Base-by-base conservation (phyloP, 1,140 invertebrate species). In the Drosophila baimaii region DNA sequence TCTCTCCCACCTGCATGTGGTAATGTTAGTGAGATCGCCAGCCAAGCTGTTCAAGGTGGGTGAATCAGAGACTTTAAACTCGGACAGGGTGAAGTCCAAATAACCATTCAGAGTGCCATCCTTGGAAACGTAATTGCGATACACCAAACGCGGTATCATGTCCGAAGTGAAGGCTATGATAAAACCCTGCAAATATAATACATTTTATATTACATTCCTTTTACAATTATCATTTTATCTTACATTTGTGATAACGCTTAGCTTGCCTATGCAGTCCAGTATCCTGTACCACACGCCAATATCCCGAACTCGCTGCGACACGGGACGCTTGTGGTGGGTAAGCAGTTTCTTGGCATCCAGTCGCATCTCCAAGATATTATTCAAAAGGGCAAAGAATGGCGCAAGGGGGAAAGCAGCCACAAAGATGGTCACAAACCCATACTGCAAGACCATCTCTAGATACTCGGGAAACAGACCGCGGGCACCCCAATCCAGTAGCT, bases 101-200 rank as follows among this genome's bases (percentile, higher is more conserved):
- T 98, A 99, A 15, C 96, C 96, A 58, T 95, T 81, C 46, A 98
- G 86, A 15, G 93, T 94, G 19, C 95, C 92, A 91, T 96, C 92
- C 19, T 93, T 69, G 47, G 94, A 95, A 15, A 95, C 93, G 5
- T 92, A 92, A 37, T 94, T 92, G 66, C 93, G 93, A 92, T 99
- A 99, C 9, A 99, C 95, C 44, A 99, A 84, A 49, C 96, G 95
- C 13, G 98, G 98, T 71, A 99, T 97, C 92, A 99, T 98, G 85
- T 99, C 98, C 0, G 98, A 99, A 4, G 98, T 99, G 93, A 99
- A 99, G 37, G 98, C 98, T 90, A 99, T 99, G 54, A 99, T 98
- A 85, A 99, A 98, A 52, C 96, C 98, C 98, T 99, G 93, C 64
- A 86, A 39, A 35, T 7, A 15, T 0, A 25, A 13, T 5, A 9